Evolutionary conservation across 2,797 vertebrate genomes (phyloP), one percentile per base, ranked within the genome.

Genomic region (Bradypodion pumilum): DNA sequence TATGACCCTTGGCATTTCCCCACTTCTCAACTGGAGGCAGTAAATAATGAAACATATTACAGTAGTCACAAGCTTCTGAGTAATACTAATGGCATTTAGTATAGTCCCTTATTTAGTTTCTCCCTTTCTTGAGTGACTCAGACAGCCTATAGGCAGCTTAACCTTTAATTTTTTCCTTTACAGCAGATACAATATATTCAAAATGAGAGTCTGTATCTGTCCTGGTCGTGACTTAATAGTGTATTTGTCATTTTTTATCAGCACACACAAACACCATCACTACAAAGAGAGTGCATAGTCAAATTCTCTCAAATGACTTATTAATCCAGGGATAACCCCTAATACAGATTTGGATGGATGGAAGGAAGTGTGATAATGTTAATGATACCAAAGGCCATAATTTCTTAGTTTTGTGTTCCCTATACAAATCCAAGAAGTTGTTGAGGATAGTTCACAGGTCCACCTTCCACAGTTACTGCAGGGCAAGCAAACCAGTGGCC

Each of bases 71-170:
- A 87, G 86, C 91, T 88, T 94, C 90, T 95, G 94, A 96, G 94
- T 93, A 95, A 95, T 84, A 84, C 91, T 81, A 62, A 90, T 90
- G 93, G 91, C 91, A 88, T 91, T 91, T 88, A 69, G 81, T 89
- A 27, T 49, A 82, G 83, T 81, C 37, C 80, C 56, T 25, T 73
- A 73, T 81, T 83, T 69, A 69, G 69, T 56, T 23, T 85, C 82
- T 90, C 81, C 91, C 90, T 90, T 93, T 89, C 92, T 92, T 91
- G 85, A 68, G 88, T 95, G 94, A 95, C 88, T 95, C 94, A 90
- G 86, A 86, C 78, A 88, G 80, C 63, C 84, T 88, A 82, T 80
- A 80, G 85, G 88, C 32, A 78, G 89, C 93, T 91, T 90, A 95
- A 93, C 90, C 29, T 83, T 91, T 90, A 42, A 91, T 91, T 81